These are phyloP conservation scores for Tipula vernalis DNA, from an alignment of 2,888 invertebrate genomes.

Conservation along the genomic window DNA sequence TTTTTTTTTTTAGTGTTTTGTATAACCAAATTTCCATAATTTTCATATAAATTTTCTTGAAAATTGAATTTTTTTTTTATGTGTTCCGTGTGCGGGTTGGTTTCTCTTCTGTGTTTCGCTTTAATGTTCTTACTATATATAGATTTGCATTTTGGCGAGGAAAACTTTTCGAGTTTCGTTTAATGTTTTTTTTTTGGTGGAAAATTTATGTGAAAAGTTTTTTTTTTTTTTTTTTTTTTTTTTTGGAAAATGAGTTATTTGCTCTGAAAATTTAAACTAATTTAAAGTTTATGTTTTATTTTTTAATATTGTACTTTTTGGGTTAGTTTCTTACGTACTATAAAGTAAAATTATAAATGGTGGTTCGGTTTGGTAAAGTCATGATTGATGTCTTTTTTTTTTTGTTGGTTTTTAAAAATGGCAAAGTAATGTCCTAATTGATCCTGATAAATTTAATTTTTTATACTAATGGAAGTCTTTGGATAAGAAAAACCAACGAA, in stretches of 20 bases:
- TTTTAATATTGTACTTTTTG: background rate
- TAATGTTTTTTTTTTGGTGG: background rate
- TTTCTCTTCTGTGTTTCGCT: background rate
- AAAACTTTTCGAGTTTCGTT: background rate
- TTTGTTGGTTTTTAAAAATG: background rate
- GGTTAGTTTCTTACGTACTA: background rate
- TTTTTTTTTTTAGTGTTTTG: background rate
- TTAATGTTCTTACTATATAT: background rate
- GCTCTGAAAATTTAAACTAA: background rate
- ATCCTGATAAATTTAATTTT: too few relatives aligned
- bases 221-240: background rate
- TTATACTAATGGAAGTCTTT: too few relatives aligned
- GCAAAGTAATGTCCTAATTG: too few relatives aligned
- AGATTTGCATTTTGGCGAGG: background rate
- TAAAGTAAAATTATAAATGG: background rate
- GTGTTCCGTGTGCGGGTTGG: background rate
- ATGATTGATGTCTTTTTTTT: background rate
- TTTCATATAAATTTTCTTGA: background rate
- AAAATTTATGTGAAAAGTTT: background rate
- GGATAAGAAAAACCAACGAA: too few relatives aligned
- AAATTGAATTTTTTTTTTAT: background rate
- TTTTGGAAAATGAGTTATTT: background rate
- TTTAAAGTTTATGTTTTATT: background rate
- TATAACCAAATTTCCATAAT: conserved; percentile 5
- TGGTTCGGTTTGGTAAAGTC: background rate